Evolutionary conservation across 2,797 vertebrate species (phyloP), one percentile per base, ranked within the genome.

Genomic region (Odontamblyopus lacepedii): DNA sequence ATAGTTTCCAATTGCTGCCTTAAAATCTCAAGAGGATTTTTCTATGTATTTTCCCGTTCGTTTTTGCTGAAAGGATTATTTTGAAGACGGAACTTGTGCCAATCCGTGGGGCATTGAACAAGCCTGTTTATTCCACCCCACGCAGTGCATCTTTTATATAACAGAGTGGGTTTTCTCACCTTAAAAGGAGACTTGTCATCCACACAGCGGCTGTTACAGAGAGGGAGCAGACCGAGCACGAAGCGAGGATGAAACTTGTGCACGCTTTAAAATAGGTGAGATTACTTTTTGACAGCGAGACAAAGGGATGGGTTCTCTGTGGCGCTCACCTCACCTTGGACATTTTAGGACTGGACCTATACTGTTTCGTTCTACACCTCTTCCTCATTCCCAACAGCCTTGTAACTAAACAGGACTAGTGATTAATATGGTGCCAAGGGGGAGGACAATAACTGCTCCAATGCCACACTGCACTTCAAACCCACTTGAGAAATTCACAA

Each of bases 181-280:
- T 93, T 94, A 94, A 94, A 95, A 94, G 94, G 94, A 94, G 90
- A 88, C 85, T 90, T 78, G 79, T 70, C 83, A 79, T 86, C 80
- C 69, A 78, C 87, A 50, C 26, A 51, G 44, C 19, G 23, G 80
- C 79, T 90, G 78, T 81, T 80, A 77, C 82, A 75, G 71, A 75
- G 72, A 76, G 72, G 71, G 73, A 51, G 26, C 63, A 48, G 63
- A 71, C 82, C 75, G 51, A 76, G 59, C 75, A 89, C 70, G 83
- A 79, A 70, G 68, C 71, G 79, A 82, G 83, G 79, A 83, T 77
- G 73, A 67, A 70, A 75, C 62, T 35, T 72, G 67, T 60, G n/a
- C 41, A 4, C 82, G 71, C 80, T 73, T 71, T 85, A 88, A 85
- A 77, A 79, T 74, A 76, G 73, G 68, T 64, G 68, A 68, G 68